phyloP scores from a whole-genome alignment of 2,888 invertebrate species.

The Helicoverpa assulta region DNA sequence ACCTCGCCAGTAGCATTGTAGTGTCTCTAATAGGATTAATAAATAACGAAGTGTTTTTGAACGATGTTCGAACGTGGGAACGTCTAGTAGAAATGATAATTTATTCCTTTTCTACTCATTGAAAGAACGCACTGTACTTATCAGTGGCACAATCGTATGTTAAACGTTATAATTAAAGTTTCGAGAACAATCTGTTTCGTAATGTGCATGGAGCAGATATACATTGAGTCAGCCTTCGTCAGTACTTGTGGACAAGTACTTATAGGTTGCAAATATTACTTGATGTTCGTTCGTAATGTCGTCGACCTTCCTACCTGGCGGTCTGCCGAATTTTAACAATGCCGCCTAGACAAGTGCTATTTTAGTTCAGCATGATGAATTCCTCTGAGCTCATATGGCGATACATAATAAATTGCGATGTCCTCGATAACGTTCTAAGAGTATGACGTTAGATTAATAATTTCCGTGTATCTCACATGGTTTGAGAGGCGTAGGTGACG shows the following conservation, averaged over 20 bases:
- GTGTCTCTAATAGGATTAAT: slow-evolving; percentile 65
- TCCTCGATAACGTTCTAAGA: slow-evolving; percentile 50
- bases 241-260: slow-evolving; percentile 31
- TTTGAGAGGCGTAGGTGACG: slow-evolving; percentile 65
- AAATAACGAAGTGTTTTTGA: slow-evolving; percentile 61
- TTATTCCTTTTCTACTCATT: slow-evolving; percentile 32
- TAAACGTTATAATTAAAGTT: slow-evolving; percentile 20
- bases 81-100: slow-evolving; percentile 36
- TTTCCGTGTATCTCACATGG: slow-evolving; percentile 73
- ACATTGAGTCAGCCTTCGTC: slow-evolving; percentile 46
- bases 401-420: slow-evolving; percentile 41
- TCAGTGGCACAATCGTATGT: slow-evolving; percentile 24
- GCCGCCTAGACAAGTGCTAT: slow-evolving; percentile 64
- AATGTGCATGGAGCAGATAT: slow-evolving; percentile 22
- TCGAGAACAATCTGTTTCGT: slow-evolving; percentile 25
- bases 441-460: slow-evolving; percentile 61
- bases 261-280: slow-evolving; percentile 45
- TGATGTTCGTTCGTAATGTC: slow-evolving; percentile 63
- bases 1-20: slow-evolving; percentile 59
- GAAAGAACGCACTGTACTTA: slow-evolving; percentile 14
- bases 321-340: slow-evolving; percentile 66
- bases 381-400: slow-evolving; percentile 42
- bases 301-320: slow-evolving; percentile 71
- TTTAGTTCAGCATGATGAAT: slow-evolving; percentile 60
- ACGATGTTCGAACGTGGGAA: slow-evolving; percentile 59